Percentiles rank a stretch among this genome's conserved stretches.
Conservation (phyloP, 2,797 vertebrate genomes). For the Sebastes minor region DNA sequence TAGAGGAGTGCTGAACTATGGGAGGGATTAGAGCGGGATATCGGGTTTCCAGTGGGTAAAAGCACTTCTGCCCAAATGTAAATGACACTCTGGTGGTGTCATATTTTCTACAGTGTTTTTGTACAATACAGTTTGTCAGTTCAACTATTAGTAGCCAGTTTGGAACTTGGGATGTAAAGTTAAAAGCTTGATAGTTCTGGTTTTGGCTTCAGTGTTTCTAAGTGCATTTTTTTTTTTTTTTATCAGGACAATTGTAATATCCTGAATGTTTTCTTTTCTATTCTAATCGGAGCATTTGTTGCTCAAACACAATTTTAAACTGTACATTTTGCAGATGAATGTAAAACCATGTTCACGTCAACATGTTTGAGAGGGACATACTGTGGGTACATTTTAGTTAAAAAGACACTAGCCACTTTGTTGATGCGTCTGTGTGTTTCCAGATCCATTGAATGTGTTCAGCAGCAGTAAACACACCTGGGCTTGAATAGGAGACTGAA, state of each 20-base stretch:
- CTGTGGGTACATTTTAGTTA: slow-evolving; percentile 52
- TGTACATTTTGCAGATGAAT: slow-evolving; percentile 54
- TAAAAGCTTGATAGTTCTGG: slow-evolving; percentile 12
- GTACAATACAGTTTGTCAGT: slow-evolving; percentile 54
- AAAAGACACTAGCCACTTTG: slow-evolving; percentile 68
- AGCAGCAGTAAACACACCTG: slow-evolving; percentile 36
- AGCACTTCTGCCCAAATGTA: slow-evolving; percentile 73
- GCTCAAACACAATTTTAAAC: slow-evolving; percentile 47
- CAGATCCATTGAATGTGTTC: slow-evolving; percentile 49
- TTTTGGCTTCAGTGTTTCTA: slow-evolving; percentile 40
- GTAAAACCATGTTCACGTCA: slow-evolving; percentile 48
- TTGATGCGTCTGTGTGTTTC: slow-evolving; percentile 48
- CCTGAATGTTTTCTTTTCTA: slow-evolving; percentile 14
- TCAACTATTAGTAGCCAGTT: slow-evolving; percentile 23
- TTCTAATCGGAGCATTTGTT: slow-evolving; percentile 13
- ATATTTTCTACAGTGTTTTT: slow-evolving; percentile 68
- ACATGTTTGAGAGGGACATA: slow-evolving; percentile 39
- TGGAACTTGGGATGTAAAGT: slow-evolving; percentile 19
- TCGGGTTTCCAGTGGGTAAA: slow-evolving; percentile 44
- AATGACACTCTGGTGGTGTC: slow-evolving; percentile 55
- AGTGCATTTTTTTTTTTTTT: slow-evolving; percentile 11
- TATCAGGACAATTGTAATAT: slow-evolving; percentile 30
- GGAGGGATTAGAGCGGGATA: not conserved
- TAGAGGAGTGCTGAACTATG: slow-evolving; percentile 85
- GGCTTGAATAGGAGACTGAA: slow-evolving; percentile 23